phyloP scores from a whole-genome alignment of 2,888 invertebrate genomes.

The Alviniconcha strummeri region DNA sequence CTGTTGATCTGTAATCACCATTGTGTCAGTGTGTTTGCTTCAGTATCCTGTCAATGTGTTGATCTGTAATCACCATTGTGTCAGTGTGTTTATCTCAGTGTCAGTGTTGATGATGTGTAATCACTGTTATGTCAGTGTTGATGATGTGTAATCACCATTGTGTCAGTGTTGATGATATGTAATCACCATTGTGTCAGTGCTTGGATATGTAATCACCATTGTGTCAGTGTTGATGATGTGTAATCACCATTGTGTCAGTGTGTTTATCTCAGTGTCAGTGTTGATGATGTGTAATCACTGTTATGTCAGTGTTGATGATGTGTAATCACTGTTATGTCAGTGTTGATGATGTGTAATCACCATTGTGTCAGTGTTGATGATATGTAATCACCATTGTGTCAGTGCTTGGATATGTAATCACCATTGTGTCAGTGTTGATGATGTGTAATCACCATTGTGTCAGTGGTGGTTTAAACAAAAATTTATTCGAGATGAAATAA shows the following conservation, averaged over 20 bases:
- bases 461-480: too few species aligned
- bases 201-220: not conserved
- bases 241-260: not conserved
- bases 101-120: not conserved
- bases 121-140: not conserved
- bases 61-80: not conserved
- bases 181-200: not conserved
- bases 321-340: not conserved
- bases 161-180: not conserved
- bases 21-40: not conserved
- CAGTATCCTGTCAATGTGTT: not conserved
- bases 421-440: not conserved
- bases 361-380: not conserved
- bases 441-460: not conserved
- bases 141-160: not conserved
- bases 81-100: not conserved
- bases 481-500: too few species aligned
- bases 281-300: not conserved
- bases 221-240: not conserved
- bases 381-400: not conserved
- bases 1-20: not conserved
- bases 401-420: not conserved
- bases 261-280: not conserved
- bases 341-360: not conserved
- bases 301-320: not conserved